Evolutionary conservation across 1,140 invertebrate genomes (phyloP).

Genomic region (Aethina tumida): DNA sequence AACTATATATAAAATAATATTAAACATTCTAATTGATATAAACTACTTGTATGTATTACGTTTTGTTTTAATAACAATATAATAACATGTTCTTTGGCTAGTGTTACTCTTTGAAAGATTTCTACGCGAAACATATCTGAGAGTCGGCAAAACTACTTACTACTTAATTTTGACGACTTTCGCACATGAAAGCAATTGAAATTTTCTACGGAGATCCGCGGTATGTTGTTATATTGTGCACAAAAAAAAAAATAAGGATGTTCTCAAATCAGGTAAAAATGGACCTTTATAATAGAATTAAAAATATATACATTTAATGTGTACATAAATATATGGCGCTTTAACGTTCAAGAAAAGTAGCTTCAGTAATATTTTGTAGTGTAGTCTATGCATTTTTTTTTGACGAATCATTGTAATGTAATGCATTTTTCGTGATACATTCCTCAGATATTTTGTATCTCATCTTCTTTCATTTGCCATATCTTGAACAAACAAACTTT

Average conservation of each 20-base stretch:
- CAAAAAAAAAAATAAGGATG: conserved; percentile 8
- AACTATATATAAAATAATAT: conserved; percentile 12
- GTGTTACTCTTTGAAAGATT: neutral
- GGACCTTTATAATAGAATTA: conserved; percentile 19
- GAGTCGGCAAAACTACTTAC: neutral
- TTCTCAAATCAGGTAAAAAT: conserved; percentile 20
- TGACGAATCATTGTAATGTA: conserved; percentile 17
- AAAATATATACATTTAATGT: conserved; percentile 25
- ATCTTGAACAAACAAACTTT: conserved; percentile 11
- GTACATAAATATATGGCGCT: conserved; percentile 33
- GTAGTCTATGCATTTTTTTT: conserved; percentile 15
- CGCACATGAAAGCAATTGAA: neutral
- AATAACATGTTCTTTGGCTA: neutral
- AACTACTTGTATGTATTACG: no score
- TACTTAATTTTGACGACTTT: conserved; percentile 2
- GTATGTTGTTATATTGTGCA: conserved; percentile 5
- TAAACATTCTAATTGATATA: no score
- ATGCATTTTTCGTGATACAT: conserved; percentile 29
- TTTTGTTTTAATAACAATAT: neutral
- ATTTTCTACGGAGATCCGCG: neutral
- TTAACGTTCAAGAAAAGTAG: conserved; percentile 25
- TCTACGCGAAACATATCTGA: neutral
- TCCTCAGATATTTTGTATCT: conserved; percentile 19
- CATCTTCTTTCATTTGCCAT: conserved; percentile 8
- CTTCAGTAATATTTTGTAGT: conserved; percentile 29